phyloP scores from a whole-genome alignment of 2,888 invertebrate species.

The Lottia gigantea region DNA sequence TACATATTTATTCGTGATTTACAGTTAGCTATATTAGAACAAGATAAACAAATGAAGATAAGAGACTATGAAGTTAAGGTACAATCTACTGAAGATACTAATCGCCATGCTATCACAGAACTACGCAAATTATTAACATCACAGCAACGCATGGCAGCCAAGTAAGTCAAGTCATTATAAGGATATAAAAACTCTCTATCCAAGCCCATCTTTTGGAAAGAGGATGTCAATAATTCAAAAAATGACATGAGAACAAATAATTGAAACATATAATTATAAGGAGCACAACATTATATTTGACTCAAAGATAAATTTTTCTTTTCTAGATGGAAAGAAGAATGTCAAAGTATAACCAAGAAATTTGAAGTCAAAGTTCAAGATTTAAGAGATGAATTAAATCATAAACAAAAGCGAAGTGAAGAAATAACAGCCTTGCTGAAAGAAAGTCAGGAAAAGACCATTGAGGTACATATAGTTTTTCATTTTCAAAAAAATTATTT shows the following conservation, averaged over 20 bases:
- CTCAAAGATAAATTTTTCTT: background rate
- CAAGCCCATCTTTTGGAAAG: background rate
- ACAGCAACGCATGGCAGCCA: constrained; percentile 65
- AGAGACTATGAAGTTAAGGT: constrained; percentile 60
- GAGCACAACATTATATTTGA: too few relatives aligned
- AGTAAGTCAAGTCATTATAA: constrained; percentile 40
- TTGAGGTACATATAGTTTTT: constrained; percentile 45
- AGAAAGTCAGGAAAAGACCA: constrained; percentile 62
- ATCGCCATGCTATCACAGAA: constrained; percentile 55
- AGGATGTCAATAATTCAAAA: background rate
- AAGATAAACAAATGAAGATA: constrained; percentile 53
- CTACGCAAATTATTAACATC: constrained; percentile 58
- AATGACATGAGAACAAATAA: background rate
- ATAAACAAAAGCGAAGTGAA: constrained; percentile 56
- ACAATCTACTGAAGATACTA: constrained; percentile 61
- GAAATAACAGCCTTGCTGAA: constrained; percentile 59
- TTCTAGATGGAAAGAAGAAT: constrained; percentile 66
- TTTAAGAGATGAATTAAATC: constrained; percentile 50
- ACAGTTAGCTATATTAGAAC: constrained; percentile 57
- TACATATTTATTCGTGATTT: constrained; percentile 13
- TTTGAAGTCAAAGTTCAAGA: constrained; percentile 63
- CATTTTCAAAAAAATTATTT: background rate
- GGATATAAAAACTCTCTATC: too few relatives aligned
- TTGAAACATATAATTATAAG: too few relatives aligned
- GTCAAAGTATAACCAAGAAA: constrained; percentile 59